Conservation (phyloP, 2,888 invertebrate genomes). For the Fragum sueziense region DNA sequence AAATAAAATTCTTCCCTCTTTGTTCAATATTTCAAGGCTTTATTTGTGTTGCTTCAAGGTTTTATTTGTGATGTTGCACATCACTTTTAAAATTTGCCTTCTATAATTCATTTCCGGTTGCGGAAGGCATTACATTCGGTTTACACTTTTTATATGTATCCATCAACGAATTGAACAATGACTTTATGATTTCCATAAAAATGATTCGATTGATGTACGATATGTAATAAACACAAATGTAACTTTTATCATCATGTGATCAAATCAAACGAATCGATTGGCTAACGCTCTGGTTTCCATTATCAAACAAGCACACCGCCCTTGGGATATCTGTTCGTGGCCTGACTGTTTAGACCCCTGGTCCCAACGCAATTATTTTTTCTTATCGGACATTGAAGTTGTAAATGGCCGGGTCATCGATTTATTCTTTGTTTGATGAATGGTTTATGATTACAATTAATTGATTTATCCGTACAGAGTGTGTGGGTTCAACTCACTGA, state of each 20-base stretch:
- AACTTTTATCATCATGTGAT: neutral
- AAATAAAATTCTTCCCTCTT: too few relatives aligned
- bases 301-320: constrained; percentile 1
- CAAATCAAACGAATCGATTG: neutral
- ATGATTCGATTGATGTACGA: too few relatives aligned
- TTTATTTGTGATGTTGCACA: too few relatives aligned
- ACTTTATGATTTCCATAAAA: too few relatives aligned
- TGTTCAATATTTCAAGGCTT: too few relatives aligned
- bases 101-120: too few relatives aligned
- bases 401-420: constrained; percentile 11
- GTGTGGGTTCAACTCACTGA: neutral
- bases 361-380: constrained; percentile 10
- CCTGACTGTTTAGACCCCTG: neutral
- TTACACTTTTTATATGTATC: too few relatives aligned
- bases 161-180: too few relatives aligned
- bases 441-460: constrained; percentile 15
- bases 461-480: neutral
- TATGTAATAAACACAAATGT: too few relatives aligned
- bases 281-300: neutral
- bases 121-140: too few relatives aligned
- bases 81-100: too few relatives aligned
- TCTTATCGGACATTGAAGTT: constrained; percentile 14
- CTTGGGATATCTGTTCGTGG: constrained; percentile 9
- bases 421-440: constrained; percentile 8
- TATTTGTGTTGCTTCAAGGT: too few relatives aligned